Evolutionary conservation across 1,140 invertebrate species (phyloP).

Genomic region (Brachionus rubens): DNA sequence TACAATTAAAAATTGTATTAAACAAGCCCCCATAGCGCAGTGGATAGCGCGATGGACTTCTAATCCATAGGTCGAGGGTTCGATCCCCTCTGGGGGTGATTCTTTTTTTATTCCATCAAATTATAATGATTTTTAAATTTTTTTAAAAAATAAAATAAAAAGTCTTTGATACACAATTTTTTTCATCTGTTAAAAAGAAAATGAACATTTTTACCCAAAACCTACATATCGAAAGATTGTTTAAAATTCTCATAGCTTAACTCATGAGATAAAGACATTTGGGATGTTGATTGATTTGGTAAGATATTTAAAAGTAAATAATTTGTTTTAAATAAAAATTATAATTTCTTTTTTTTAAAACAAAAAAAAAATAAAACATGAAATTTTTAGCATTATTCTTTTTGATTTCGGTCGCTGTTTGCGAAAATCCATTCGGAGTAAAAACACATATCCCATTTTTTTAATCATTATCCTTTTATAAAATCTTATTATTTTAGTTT

Average conservation of each 20-base stretch:
- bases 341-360: neutral
- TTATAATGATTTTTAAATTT: neutral
- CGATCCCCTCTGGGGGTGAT: too few relatives aligned
- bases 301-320: neutral
- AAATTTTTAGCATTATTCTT: conserved; percentile 36
- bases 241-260: conserved; percentile 38
- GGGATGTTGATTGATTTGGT: too few relatives aligned
- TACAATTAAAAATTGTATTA: too few relatives aligned
- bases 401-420: conserved; percentile 5
- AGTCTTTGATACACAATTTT: too few relatives aligned
- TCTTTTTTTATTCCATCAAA: too few relatives aligned
- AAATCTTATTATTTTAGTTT: neutral
- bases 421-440: conserved; percentile 42
- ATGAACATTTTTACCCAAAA: neutral
- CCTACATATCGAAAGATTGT: conserved; percentile 28
- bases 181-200: neutral
- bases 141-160: neutral
- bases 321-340: conserved; percentile 1
- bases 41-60: too few relatives aligned
- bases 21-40: too few relatives aligned
- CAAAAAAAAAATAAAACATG: neutral
- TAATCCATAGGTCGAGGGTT: too few relatives aligned
- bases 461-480: neutral
- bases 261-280: conserved; percentile 10
- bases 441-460: neutral